A percentile compares a stretch with the other conserved stretches of the same genome.
These are phyloP conservation scores for Glandiceps talaboti DNA, from an alignment of 53 echinoderm and acorn worm genomes.

Conservation along the genomic window DNA sequence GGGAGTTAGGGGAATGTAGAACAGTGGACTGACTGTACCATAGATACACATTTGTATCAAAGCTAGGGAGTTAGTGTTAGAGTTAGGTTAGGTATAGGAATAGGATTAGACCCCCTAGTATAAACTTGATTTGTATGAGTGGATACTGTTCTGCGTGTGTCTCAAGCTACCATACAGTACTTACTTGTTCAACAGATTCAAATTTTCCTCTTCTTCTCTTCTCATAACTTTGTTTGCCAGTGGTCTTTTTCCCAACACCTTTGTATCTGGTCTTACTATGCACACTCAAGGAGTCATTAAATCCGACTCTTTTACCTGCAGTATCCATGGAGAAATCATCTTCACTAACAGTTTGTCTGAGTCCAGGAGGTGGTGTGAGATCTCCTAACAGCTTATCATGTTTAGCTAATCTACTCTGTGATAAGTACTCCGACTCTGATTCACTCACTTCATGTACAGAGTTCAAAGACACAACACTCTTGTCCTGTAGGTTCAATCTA, in stretches of 20 bases:
- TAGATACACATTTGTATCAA: too few species aligned
- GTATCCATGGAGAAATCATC: conserved; percentile 34
- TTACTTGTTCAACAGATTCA: neutral
- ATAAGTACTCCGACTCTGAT: conserved; percentile 26
- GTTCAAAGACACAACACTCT: conserved; percentile 32
- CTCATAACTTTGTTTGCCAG: conserved; percentile 21
- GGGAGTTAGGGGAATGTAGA: too few species aligned
- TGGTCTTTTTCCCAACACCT: conserved; percentile 9
- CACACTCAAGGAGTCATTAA: conserved; percentile 6
- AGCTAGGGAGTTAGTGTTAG: too few species aligned
- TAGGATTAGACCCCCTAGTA: too few species aligned
- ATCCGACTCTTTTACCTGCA: conserved; percentile 27
- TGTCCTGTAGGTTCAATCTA: conserved; percentile 34
- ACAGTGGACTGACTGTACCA: too few species aligned
- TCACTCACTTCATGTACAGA: conserved; percentile 58
- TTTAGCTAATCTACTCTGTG: conserved; percentile 33
- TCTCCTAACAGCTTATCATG: conserved; percentile 17
- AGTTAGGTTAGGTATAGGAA: too few species aligned
- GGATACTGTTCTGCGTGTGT: too few species aligned
- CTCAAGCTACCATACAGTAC: neutral
- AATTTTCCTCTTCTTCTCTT: conserved; percentile 16
- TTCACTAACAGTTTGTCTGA: conserved; percentile 16
- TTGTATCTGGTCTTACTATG: conserved; percentile 2
- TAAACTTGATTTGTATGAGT: too few species aligned
- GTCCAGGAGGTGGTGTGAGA: neutral